Base-by-base conservation (phyloP, 2,888 invertebrate species). In the Zaprionus lineosus region DNA sequence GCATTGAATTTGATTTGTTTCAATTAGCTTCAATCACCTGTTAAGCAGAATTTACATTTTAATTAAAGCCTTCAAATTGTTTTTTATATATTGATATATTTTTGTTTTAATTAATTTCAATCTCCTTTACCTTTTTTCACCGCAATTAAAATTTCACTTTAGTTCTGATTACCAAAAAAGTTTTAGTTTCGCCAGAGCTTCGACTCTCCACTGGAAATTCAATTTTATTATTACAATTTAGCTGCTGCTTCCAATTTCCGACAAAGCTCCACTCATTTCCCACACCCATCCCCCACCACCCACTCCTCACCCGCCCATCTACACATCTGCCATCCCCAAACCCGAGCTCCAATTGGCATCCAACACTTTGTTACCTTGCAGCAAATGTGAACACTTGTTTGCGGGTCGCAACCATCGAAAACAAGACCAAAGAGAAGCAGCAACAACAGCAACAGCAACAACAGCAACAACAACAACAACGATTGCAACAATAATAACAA, bases 61-160 rank as follows among this genome's bases (percentile, higher is more conserved):
- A 36, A 46, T n/a, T 28, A 12, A 15, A 8, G 9, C 14, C 18
- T 28, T n/a, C 5, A n/a, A n/a, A n/a, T n/a, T n/a, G n/a, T n/a
- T n/a, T 21, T 26, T 8, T 8, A 7, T 24, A 24, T 24, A 24
- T 24, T 24, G 6, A 4, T 24, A 24, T 24, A 24, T 24, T 6
- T 18, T 9, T 3, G 24, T 16, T 2, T 18, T 18, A 36, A 46
- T 56, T 29, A 29, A 51, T 34, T 46, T 37, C 4, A 16, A 44
- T 29, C 11, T 40, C 31, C 39, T 41, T 44, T 48, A 18, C 19
- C n/a, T n/a, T n/a, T 12, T 14, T 43, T 16, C 14, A 33, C 15
- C 47, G 19, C 47, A 40, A 47, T 40, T 28, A 19, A 52, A 58
- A 46, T 59, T 58, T 26, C 41, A 71, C 48, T 71, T 66, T 40